Percentiles rank a stretch among this genome's conserved stretches.
Conservation (phyloP, 2,113 vertebrate species). For the Melanostigma gelatinosum region DNA sequence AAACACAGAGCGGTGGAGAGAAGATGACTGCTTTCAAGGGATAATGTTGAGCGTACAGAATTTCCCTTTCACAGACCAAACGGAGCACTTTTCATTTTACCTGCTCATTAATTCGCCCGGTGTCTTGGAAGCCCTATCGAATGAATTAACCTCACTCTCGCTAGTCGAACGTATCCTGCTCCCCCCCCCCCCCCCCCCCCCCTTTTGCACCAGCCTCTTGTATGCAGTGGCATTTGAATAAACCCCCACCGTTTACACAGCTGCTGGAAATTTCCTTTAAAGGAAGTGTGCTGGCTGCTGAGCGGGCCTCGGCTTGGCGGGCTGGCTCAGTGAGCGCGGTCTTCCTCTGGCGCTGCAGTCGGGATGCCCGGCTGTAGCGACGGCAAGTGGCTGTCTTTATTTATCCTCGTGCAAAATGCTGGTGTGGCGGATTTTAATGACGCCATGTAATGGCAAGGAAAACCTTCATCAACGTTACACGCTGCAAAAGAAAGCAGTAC, state of each 20-base stretch:
- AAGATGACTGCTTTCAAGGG: conserved; percentile 27
- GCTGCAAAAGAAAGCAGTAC: not conserved
- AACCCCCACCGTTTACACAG: conserved; percentile 78
- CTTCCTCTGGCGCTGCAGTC: conserved; percentile 12
- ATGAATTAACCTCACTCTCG: conserved; percentile 30
- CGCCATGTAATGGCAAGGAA: not conserved
- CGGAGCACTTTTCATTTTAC: conserved; percentile 32
- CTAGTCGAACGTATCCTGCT: conserved; percentile 56
- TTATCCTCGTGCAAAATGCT: not conserved
- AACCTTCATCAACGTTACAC: not conserved
- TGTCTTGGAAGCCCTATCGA: conserved; percentile 25
- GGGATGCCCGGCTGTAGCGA: conserved; percentile 5
- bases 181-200: conserved; percentile 14
- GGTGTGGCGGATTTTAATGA: not conserved
- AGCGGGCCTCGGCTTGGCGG: not conserved
- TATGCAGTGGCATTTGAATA: conserved; percentile 69
- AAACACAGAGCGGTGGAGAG: conserved; percentile 21
- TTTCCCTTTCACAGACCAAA: conserved; percentile 14
- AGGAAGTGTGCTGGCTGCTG: conserved; percentile 76
- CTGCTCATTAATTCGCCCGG: not conserved
- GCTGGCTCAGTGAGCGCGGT: not conserved
- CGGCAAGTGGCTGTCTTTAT: not conserved
- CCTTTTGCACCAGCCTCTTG: conserved; percentile 49
- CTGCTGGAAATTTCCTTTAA: conserved; percentile 84
- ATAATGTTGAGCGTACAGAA: not conserved